Evolutionary conservation across 2,797 vertebrate genomes (phyloP).

Genomic region (Balearica regulorum): DNA sequence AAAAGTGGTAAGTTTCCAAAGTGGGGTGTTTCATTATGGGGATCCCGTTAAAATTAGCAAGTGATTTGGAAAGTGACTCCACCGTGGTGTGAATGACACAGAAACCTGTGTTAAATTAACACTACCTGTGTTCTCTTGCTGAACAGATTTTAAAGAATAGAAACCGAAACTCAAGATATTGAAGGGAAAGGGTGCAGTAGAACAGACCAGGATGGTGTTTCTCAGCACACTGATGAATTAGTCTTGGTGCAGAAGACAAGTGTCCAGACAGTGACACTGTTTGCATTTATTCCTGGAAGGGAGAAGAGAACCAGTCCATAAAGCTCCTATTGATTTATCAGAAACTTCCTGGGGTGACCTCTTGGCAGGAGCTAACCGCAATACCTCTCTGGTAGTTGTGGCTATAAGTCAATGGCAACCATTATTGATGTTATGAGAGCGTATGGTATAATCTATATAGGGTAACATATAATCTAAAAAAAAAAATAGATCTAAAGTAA

Average conservation of each 20-base stretch:
- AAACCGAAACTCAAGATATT: background rate
- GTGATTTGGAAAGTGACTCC: background rate
- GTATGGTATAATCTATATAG: background rate
- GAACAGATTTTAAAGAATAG: background rate
- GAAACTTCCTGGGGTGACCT: background rate
- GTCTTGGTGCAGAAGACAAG: background rate
- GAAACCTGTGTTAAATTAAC: background rate
- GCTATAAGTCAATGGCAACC: background rate
- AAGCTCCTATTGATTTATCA: background rate
- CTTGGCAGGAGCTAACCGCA: background rate
- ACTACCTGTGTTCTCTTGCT: background rate
- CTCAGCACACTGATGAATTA: background rate
- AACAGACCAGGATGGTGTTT: background rate
- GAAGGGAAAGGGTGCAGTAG: background rate
- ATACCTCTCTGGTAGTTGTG: background rate
- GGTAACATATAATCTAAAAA: background rate
- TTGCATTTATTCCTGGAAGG: background rate
- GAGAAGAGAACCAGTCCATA: background rate
- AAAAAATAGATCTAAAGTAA: background rate
- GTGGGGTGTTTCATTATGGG: background rate
- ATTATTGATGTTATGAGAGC: background rate
- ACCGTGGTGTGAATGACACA: rapidly evolving
- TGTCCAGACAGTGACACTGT: background rate
- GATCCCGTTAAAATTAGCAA: background rate
- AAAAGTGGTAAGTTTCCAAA: background rate